Evolutionary conservation across 1,140 invertebrate genomes (phyloP).

Genomic region (Formica exsecta): DNA sequence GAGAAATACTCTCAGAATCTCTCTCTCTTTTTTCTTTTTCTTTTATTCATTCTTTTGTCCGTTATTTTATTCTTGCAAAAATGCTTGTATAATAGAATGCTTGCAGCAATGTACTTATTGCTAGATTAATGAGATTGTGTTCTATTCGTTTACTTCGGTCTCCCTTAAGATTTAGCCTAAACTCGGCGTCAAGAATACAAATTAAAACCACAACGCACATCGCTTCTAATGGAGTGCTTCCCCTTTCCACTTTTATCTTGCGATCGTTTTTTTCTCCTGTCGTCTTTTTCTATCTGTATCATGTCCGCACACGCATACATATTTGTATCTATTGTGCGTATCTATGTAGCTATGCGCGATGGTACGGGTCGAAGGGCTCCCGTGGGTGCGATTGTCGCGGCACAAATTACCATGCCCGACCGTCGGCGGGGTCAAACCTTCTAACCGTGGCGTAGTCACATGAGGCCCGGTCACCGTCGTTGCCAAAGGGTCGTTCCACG

Average conservation of each 20-base stretch:
- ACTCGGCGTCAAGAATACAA: constrained; percentile 18
- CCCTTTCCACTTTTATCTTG: neutral
- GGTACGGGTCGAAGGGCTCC: constrained; percentile 66
- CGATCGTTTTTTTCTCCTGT: constrained; percentile 11
- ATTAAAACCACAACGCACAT: constrained; percentile 10
- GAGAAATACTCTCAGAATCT: neutral
- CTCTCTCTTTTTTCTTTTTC: neutral
- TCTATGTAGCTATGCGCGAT: constrained; percentile 40
- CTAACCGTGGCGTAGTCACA: constrained; percentile 53
- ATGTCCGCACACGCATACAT: constrained; percentile 42
- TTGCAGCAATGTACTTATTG: neutral
- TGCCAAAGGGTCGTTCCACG: constrained; percentile 50
- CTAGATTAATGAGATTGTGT: constrained; percentile 3
- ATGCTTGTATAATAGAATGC: too few species aligned
- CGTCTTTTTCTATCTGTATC: constrained; percentile 17
- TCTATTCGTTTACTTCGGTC: neutral
- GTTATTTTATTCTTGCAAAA: neutral
- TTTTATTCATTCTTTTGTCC: neutral
- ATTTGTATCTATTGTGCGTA: constrained; percentile 7
- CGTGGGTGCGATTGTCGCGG: constrained; percentile 76
- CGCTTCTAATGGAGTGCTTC: neutral
- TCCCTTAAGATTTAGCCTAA: constrained; percentile 25
- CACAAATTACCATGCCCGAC: constrained; percentile 74
- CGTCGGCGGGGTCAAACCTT: constrained; percentile 65
- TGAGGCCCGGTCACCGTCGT: constrained; percentile 21